phyloP scores from a whole-genome alignment of 2,113 vertebrate genomes.

The Zapus hudsonius region DNA sequence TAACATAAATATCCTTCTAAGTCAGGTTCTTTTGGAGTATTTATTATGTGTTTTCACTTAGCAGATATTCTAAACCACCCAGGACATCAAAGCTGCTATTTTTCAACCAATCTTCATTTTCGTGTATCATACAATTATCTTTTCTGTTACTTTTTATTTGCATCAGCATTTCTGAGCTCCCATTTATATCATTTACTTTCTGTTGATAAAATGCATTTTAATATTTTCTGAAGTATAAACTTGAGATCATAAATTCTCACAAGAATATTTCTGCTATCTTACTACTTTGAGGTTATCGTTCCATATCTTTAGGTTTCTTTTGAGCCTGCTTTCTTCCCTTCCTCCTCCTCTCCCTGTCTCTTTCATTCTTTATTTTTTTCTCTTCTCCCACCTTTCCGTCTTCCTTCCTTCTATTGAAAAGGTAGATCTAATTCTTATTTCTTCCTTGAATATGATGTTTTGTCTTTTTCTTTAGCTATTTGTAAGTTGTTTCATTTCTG shows the following conservation, averaged over 20 bases:
- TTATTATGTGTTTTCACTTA: neutral
- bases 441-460: neutral
- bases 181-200: neutral
- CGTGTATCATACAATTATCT: neutral
- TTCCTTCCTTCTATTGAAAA: neutral
- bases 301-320: neutral
- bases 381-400: too few species aligned
- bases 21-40: neutral
- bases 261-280: neutral
- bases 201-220: neutral
- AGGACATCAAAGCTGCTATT: neutral
- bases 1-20: neutral
- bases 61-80: neutral
- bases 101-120: neutral
- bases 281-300: neutral
- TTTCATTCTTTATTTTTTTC: too few species aligned
- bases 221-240: neutral
- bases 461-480: neutral
- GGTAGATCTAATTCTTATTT: neutral
- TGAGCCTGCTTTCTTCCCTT: neutral
- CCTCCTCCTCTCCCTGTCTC: too few species aligned
- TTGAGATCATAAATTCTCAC: neutral
- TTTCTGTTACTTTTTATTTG: neutral
- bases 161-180: neutral
- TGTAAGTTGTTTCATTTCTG: neutral